Evolutionary conservation across 2,797 vertebrate genomes (phyloP), one percentile per base, ranked within the genome.

Genomic region (Sarcoramphus papa): DNA sequence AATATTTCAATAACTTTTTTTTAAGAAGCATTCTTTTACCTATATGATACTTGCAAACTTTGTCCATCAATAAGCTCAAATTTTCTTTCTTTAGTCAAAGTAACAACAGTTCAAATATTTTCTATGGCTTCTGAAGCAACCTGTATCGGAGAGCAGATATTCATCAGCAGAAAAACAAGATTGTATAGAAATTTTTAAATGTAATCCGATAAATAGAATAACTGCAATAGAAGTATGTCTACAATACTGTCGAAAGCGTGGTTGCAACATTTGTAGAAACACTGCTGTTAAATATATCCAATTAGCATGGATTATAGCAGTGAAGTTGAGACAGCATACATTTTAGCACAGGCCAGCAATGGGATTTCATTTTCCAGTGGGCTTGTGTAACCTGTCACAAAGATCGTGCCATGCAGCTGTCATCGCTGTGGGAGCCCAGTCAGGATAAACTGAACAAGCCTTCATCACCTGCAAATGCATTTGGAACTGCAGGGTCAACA

Each of bases 101-200:
- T 98, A 48, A 98, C 98, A 69, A 99, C 98, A 5, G 98, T 99
- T 18, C 98, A 97, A 92, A 98, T 99, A 77, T 99, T 99, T 95
- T 98, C 98, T 51, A 98, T 99, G 76, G 98, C 98, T 95, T 99
- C 98, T 18, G 98, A 98, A 57, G 99, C 98, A 84, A 98, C 98
- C 99, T 99, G 92, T 77, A 90, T 95, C 5, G 65, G 33, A 80
- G 24, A 95, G 28, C 21, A 96, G 53, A 74, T 40, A 56, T 30
- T 75, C 20, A 84, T 94, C 90, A 95, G 35, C 63, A 89, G 67
- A 79, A 85, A 69, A 60, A 54, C 40, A 51, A 56, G 47, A 59
- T 78, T 51, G 33, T 9, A 27, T 18, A 65, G 72, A 17, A 41
- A 16, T 15, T 78, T 89, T 73, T 27, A 64, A 37, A 45, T 9